Evolutionary conservation across 37 sponge, comb jelly and placozoan species (phyloP), one percentile per base, ranked within the genome.

Genomic region (Bolinopsis microptera): DNA sequence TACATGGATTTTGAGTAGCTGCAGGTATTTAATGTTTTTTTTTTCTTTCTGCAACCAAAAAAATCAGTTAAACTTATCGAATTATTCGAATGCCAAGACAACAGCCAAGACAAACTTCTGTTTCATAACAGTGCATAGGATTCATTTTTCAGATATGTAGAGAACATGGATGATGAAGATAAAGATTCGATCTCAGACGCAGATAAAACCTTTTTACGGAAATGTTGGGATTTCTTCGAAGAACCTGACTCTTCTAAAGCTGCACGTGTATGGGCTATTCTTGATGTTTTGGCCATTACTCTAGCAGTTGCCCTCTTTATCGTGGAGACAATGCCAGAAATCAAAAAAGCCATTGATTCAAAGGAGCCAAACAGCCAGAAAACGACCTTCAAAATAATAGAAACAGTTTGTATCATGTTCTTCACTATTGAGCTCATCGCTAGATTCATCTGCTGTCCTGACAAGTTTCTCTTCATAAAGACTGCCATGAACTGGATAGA

Each of bases 401-500:
- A 86, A 27, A 86, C 90, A 13, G 36, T 39, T 34, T 86, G 90
- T 27, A 86, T 86, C 41, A 38, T 86, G 38, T 86, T 86, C 61
- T 86, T 86, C 31, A 86, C 90, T 0, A 39, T 86, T n/a, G 90
- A 86, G 90, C 48, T 86, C 48, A 23, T 86, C 30, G 90, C 90
- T 2, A 28, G 90, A 3, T 39, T 86, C 18, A 34, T 34, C 34
- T 86, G 38, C 61, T 86, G 90, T 48, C 90, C 90, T 5, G 28
- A 86, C 16, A 86, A 86, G 61, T 24, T 13, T 33, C 26, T 86
- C 90, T 86, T 86, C 30, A 23, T 86, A 48, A 86, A 41, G 48
- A 86, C 90, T 18, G 61, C 90, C 41, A 86, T 86, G 90, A 86
- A 86, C 30, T 86, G 90, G 90, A 86, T 86, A 39, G 90, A 86